Evolutionary conservation across 2,113 vertebrate species (phyloP), one percentile per base, ranked within the genome.

Genomic region (Meleagris gallopavo): DNA sequence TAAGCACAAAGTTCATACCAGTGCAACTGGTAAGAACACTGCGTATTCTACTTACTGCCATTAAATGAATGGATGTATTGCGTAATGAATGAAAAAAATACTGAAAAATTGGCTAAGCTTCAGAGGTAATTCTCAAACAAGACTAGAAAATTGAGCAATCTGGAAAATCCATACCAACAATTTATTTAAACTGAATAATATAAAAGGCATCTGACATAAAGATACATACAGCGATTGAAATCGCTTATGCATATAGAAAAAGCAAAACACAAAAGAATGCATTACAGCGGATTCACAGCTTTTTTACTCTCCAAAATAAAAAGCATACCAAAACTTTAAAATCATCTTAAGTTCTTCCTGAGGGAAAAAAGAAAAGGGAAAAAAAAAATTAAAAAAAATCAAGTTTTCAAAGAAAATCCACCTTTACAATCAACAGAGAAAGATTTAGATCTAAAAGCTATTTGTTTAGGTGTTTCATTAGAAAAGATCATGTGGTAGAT

Each of bases 131-230:
- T 52, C 73, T 88, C 52, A 30, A 20, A 45, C 10, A 48, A 75
- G 54, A 19, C n/a, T 69, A 48, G 58, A 88, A 91, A 95, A 94
- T 32, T 72, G 88, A 79, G 70, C 65, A 78, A 79, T 94, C 86
- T 81, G 83, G 27, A 91, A 94, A 95, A 94, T 88, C 67, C 72
- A 65, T 69, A 88, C 34, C 83, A 91, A 83, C 46, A 91, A 74
- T 70, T 85, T 87, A 41, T 46, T 48, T 84, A 61, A 95, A 94
- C 13, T 30, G 91, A 91, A 69, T 48, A 73, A 48, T 17, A 81
- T 15, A 66, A 36, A 86, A 89, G 43, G 38, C 20, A 78, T 77
- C 67, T 93, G 82, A 89, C 81, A 48, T 78, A 20, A 76, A 88
- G 43, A 74, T 9, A 13, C 62, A 90, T 34, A 81, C 52, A 75